phyloP scores from a whole-genome alignment of 2,888 invertebrate species.

The Idaea aversata region DNA sequence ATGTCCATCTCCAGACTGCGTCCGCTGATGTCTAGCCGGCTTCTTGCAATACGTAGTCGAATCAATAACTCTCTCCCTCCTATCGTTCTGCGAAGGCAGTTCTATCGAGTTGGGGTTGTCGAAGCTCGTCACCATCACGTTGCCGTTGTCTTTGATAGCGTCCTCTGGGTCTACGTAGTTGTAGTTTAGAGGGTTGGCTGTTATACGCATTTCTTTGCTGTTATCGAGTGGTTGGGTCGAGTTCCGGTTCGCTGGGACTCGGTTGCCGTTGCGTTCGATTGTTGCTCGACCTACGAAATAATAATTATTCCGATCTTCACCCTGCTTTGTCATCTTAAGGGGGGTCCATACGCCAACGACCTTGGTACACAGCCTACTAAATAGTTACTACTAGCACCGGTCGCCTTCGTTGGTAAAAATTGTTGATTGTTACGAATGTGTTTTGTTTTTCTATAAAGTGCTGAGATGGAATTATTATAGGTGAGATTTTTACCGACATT shows the following conservation, averaged over 20 bases:
- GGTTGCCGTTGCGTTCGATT: constrained; percentile 78
- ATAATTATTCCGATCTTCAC: too few species aligned
- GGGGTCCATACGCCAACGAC: too few species aligned
- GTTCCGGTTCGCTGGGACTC: constrained; percentile 66
- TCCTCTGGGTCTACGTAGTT: constrained; percentile 86
- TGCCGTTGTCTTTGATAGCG: constrained; percentile 74
- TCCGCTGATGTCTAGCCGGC: constrained; percentile 59
- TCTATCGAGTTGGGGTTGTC: constrained; percentile 88
- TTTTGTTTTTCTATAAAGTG: too few species aligned
- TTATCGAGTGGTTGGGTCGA: constrained; percentile 60
- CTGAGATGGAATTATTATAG: too few species aligned
- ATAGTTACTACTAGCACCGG: too few species aligned
- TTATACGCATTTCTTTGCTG: constrained; percentile 85
- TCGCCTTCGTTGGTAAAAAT: too few species aligned
- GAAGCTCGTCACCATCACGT: constrained; percentile 84
- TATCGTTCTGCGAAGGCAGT: constrained; percentile 78
- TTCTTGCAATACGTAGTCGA: constrained; percentile 87
- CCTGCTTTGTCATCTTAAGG: too few species aligned
- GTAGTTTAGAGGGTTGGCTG: constrained; percentile 86
- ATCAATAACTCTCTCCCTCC: constrained; percentile 74
- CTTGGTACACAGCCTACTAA: too few species aligned
- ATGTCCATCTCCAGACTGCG: constrained; percentile 66
- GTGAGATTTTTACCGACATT: too few species aligned
- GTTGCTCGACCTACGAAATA: constrained; percentile 76
- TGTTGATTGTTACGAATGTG: too few species aligned